Evolutionary conservation across 2,888 invertebrate genomes (phyloP).

Genomic region (Cantharis rustica): DNA sequence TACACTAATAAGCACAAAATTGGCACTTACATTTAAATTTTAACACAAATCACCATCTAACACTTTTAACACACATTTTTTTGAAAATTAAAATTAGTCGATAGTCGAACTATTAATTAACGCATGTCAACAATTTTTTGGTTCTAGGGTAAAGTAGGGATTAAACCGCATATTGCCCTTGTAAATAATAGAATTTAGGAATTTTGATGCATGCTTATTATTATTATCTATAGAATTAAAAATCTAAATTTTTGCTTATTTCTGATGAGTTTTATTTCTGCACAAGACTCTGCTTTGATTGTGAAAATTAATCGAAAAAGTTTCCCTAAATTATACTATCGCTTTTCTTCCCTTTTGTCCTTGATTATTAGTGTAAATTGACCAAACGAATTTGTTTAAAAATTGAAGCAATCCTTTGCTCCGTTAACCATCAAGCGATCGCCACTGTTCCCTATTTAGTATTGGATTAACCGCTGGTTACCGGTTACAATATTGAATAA

Average conservation of each 20-base stretch:
- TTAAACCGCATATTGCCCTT: background rate
- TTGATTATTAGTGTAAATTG: background rate
- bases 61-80: background rate
- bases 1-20: background rate
- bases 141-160: background rate
- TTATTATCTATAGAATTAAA: background rate
- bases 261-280: background rate
- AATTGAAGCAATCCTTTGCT: background rate
- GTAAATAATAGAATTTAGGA: background rate
- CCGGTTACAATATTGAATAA: too few species aligned
- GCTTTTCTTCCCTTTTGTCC: background rate
- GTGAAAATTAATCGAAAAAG: background rate
- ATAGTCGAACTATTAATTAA: background rate
- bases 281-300: background rate
- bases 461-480: too few species aligned
- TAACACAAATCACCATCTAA: background rate
- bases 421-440: background rate
- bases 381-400: background rate
- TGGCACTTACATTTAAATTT: constrained; percentile 1
- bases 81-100: background rate
- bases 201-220: background rate
- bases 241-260: background rate
- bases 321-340: background rate
- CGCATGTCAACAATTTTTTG: background rate
- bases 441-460: background rate